Evolutionary conservation across 2,113 vertebrate species (phyloP).

Genomic region (Heteronetta atricapilla): DNA sequence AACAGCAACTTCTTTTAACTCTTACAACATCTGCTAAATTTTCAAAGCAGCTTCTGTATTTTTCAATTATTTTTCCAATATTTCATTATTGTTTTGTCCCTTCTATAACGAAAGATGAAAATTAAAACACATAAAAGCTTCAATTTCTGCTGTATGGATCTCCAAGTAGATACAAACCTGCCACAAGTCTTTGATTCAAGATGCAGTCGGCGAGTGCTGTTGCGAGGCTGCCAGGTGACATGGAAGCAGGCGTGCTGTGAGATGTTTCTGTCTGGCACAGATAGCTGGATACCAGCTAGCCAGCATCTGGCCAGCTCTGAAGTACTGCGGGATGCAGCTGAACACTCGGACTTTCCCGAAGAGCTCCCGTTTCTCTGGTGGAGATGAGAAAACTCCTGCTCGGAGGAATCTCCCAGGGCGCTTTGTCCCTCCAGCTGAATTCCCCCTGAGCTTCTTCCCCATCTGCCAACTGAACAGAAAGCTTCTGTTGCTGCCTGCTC

Average conservation of each 20-base stretch:
- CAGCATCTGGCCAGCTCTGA: not conserved
- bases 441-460: not conserved
- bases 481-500: not conserved
- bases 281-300: not conserved
- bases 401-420: not conserved
- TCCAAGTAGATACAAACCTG: conserved; percentile 16
- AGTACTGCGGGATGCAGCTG: not conserved
- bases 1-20: not conserved
- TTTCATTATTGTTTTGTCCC: conserved; percentile 32
- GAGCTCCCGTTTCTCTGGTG: not conserved
- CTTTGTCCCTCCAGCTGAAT: not conserved
- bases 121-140: conserved; percentile 42
- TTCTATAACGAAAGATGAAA: conserved; percentile 12
- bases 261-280: not conserved
- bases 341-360: not conserved
- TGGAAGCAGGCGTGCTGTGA: not conserved
- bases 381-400: not conserved
- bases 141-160: not conserved
- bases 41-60: not conserved
- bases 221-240: not conserved
- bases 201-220: not conserved
- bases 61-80: conserved; percentile 25
- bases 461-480: not conserved
- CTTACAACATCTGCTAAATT: not conserved
- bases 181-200: not conserved